Evolutionary conservation across 2,888 invertebrate species (phyloP), one percentile per base, ranked within the genome.

Genomic region (Ptychoptera contaminata): DNA sequence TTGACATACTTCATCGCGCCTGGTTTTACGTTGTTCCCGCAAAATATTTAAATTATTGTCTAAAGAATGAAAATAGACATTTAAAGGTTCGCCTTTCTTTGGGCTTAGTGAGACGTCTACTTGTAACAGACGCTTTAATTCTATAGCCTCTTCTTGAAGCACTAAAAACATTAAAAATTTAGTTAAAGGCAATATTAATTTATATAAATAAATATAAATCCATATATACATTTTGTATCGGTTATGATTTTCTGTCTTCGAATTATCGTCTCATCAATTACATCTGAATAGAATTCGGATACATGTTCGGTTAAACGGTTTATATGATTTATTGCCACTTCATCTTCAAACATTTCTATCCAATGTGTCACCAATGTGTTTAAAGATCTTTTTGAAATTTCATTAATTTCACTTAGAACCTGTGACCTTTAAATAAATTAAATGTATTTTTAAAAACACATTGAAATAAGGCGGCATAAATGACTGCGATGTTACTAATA

Each of bases 231-330:
- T 48, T 73, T 69, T 31, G 82, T 75, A 51, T 72, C 70, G 11
- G 61, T 60, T 35, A 72, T 60, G 53, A 81, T 67, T 2, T 55
- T 58, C 23, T 68, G 65, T 11, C 74, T 64, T 46, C 74, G 73
- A 32, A 70, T 65, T 37, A 69, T 60, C 0, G 79, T 74, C 55
- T 82, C 81, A 0, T 61, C 59, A 11, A 77, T 62, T 50, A 82
- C 71, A 50, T 79, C 80, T 2, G 65, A 60, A 49, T 75, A 76
- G 2, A 77, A 62, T 9, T 71, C 70, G 52, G 71, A 65, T 16
- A 73, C 70, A 47, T 63, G 63, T 10, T 57, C 56, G 2, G 54
- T 49, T 4, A 65, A 52, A 34, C 58, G 58, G 2, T 46, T 45
- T 16, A 61, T 51, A 38, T 63, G 55, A 5, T 57, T 53, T 6